phyloP scores from a whole-genome alignment of 2,888 invertebrate species.

The Thymelicus sylvestris region DNA sequence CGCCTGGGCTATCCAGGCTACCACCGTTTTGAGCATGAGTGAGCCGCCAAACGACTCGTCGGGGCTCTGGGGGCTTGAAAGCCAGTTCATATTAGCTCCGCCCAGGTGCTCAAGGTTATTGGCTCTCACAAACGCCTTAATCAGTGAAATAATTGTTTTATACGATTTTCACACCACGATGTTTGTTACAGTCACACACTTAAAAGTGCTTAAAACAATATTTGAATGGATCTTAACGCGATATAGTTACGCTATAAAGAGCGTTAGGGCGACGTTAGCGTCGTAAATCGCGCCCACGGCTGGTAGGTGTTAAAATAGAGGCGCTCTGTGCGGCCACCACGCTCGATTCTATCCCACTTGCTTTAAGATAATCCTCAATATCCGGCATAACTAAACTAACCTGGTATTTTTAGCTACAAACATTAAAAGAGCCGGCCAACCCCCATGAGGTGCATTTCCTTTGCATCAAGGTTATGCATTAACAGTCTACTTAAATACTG shows the following conservation, averaged over 20 bases:
- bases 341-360: slow-evolving; percentile 76
- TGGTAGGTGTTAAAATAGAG: slow-evolving; percentile 82
- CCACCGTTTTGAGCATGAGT: too few species aligned
- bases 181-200: background rate
- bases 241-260: slow-evolving; percentile 44
- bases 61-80: too few species aligned
- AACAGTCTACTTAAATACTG: background rate
- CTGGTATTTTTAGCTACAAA: slow-evolving; percentile 70
- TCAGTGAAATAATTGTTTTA: background rate
- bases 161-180: background rate
- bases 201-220: slow-evolving; percentile 49
- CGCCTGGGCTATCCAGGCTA: too few species aligned
- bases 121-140: too few species aligned
- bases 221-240: slow-evolving; percentile 58
- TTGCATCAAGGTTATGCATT: background rate
- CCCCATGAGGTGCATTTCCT: slow-evolving; percentile 23
- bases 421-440: slow-evolving; percentile 42
- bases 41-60: too few species aligned
- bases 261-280: slow-evolving; percentile 44
- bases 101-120: too few species aligned
- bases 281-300: slow-evolving; percentile 81
- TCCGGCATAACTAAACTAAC: slow-evolving; percentile 68
- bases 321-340: slow-evolving; percentile 77
- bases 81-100: too few species aligned
- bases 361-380: slow-evolving; percentile 84